These are phyloP conservation scores for Phyllostomus discolor DNA, from an alignment of 2,113 vertebrate genomes.

Conservation along the genomic window DNA sequence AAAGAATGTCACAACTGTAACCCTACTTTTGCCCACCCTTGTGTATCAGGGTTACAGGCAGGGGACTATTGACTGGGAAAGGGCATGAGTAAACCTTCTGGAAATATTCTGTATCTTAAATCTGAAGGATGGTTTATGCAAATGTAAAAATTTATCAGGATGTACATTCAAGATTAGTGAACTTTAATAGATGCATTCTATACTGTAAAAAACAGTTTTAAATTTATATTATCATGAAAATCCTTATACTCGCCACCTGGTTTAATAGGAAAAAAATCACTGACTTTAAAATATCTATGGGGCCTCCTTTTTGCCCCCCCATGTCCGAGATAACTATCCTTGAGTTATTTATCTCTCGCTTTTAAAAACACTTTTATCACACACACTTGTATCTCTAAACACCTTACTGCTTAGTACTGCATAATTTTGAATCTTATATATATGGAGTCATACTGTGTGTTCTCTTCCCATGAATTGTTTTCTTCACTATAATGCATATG, in stretches of 20 bases:
- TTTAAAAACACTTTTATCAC: background rate
- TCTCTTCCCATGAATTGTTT: background rate
- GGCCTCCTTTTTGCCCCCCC: background rate
- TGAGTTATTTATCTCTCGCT: background rate
- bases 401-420: background rate
- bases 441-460: background rate
- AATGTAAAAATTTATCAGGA: background rate
- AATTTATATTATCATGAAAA: background rate
- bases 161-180: background rate
- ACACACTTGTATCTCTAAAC: background rate
- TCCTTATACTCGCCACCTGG: background rate
- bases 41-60: background rate
- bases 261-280: background rate
- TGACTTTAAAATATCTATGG: background rate
- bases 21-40: background rate
- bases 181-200: background rate
- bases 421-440: background rate
- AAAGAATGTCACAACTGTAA: background rate
- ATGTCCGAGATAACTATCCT: background rate
- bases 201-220: background rate
- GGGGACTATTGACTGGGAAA: background rate
- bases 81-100: background rate
- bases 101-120: background rate
- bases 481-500: background rate
- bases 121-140: background rate